These are phyloP conservation scores for Phyllostomus discolor DNA, from an alignment of 2,113 vertebrate species.

Conservation along the genomic window DNA sequence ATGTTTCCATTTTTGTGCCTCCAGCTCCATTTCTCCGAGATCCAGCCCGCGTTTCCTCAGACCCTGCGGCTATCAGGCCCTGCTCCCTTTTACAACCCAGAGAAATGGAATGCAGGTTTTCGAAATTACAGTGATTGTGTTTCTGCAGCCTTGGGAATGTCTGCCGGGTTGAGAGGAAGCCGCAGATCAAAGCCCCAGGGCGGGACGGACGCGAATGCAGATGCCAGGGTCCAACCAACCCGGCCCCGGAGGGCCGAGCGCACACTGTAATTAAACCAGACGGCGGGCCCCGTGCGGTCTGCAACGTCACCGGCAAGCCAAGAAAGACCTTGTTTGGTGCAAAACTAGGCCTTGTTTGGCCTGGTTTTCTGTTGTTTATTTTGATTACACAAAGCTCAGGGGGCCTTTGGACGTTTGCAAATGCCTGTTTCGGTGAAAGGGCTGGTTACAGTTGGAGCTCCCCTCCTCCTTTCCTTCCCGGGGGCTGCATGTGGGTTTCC, in stretches of 20 bases:
- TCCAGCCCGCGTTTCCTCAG: background rate
- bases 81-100: background rate
- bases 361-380: slow-evolving; percentile 32
- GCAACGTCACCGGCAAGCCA: slow-evolving; percentile 39
- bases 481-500: slow-evolving; percentile 14
- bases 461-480: background rate
- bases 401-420: slow-evolving; percentile 50
- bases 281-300: slow-evolving; percentile 16
- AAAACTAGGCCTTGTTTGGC: too few relatives aligned
- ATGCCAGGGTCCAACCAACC: background rate
- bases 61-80: background rate
- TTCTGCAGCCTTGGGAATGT: background rate
- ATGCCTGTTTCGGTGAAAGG: slow-evolving; percentile 46
- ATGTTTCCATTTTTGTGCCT: background rate
- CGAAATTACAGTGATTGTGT: slow-evolving; percentile 14
- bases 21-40: background rate
- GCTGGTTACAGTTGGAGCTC: background rate
- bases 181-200: slow-evolving; percentile 52
- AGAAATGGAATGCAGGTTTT: background rate
- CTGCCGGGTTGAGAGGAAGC: background rate
- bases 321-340: slow-evolving; percentile 43
- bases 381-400: slow-evolving; percentile 49
- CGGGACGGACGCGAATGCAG: background rate
- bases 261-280: slow-evolving; percentile 48
- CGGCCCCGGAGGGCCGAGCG: background rate